Conservation (phyloP, 2,888 invertebrate species). For the Phengaris alcon region DNA sequence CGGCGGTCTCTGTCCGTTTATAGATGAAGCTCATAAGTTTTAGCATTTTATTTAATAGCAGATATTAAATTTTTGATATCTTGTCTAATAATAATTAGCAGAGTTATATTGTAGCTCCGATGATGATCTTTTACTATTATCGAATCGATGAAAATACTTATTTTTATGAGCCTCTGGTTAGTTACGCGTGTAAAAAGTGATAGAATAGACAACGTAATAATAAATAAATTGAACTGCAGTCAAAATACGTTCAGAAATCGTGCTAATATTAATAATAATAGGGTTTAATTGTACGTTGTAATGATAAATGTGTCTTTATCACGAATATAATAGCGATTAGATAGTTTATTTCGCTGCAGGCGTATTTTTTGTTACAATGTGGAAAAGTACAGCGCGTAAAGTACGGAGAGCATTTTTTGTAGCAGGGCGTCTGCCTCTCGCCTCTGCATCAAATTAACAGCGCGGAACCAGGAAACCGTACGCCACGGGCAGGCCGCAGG, state of each 20-base stretch:
- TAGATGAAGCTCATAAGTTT: slow-evolving; percentile 14
- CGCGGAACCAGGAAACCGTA: slow-evolving; percentile 57
- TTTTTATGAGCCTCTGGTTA: background rate
- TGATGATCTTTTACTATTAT: too few relatives aligned
- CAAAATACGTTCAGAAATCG: slow-evolving; percentile 16
- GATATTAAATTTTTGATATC: slow-evolving; percentile 16
- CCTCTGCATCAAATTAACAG: slow-evolving; percentile 64
- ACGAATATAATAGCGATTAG: slow-evolving; percentile 18
- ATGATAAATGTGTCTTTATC: slow-evolving; percentile 25
- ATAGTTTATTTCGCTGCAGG: slow-evolving; percentile 25
- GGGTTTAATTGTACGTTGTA: slow-evolving; percentile 22
- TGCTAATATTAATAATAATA: slow-evolving; percentile 23
- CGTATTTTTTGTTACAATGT: slow-evolving; percentile 20
- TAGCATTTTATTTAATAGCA: slow-evolving; percentile 18
- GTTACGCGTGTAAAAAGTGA: background rate
- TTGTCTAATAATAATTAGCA: background rate
- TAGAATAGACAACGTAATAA: background rate
- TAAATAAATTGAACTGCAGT: slow-evolving; percentile 12
- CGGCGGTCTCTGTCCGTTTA: background rate
- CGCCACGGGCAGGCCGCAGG: slow-evolving; percentile 40
- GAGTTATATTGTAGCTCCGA: background rate
- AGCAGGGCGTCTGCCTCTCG: slow-evolving; percentile 59
- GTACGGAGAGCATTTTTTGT: slow-evolving; percentile 47
- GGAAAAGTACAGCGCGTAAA: slow-evolving; percentile 39
- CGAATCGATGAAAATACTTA: background rate